Conservation (phyloP, 1,140 invertebrate genomes). For the Caenorhabditis brenneri region DNA sequence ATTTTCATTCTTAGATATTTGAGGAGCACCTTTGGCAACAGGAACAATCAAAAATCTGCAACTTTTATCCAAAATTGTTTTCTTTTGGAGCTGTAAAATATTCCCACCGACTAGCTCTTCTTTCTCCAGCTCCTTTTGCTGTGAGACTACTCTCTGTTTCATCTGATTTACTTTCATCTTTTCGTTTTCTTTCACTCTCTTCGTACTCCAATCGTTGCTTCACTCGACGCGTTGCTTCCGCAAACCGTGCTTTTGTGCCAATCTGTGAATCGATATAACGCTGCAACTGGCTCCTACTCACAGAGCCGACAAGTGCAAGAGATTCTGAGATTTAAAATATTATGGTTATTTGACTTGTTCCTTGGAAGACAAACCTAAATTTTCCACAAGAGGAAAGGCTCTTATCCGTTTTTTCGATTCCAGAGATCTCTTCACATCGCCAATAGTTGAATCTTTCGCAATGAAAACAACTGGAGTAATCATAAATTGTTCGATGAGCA, state of each 20-base stretch:
- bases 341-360: neutral
- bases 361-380: slow-evolving; percentile 3
- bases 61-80: neutral
- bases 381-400: slow-evolving; percentile 67
- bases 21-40: neutral
- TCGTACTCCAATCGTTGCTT: slow-evolving; percentile 47
- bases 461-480: slow-evolving; percentile 55
- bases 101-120: slow-evolving; percentile 6
- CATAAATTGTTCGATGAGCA: slow-evolving; percentile 67
- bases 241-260: slow-evolving; percentile 55
- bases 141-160: neutral
- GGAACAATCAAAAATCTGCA: slow-evolving; percentile 19
- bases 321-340: slow-evolving; percentile 42
- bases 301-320: slow-evolving; percentile 64
- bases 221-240: slow-evolving; percentile 55
- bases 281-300: slow-evolving; percentile 58
- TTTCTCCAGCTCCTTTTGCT: neutral
- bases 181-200: slow-evolving; percentile 42
- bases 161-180: neutral
- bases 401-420: slow-evolving; percentile 54
- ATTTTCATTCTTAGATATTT: neutral
- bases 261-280: slow-evolving; percentile 55
- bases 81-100: neutral
- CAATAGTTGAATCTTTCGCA: slow-evolving; percentile 61
- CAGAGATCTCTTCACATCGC: slow-evolving; percentile 60